Evolutionary conservation across 2,797 vertebrate species (phyloP), one percentile per base, ranked within the genome.

Genomic region (Hephaestus fuliginosus): DNA sequence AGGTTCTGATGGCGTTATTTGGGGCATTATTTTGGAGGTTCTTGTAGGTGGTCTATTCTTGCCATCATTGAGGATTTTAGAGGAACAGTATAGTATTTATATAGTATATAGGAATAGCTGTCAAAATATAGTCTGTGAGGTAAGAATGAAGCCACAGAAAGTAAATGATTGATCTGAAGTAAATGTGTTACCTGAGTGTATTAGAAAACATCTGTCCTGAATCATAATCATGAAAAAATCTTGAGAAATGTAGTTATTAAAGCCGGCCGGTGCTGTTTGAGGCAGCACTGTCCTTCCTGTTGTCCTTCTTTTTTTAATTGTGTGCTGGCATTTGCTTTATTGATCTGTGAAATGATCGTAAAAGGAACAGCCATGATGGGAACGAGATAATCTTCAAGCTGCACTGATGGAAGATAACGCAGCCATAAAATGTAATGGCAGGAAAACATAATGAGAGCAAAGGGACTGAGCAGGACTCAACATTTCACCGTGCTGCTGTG

Each of bases 401-500:
- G 68, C 70, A 30, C 44, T n/a, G 56, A 74, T 41, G 78, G 78
- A 51, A 73, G 78, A 84, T 79, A 73, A 79, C 25, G 13, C 30
- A 4, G 82, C 82, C 51, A 58, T 84, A 77, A 84, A 87, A 55
- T 17, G 33, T 75, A 44, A 81, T 58, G 44, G 57, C 51, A 69
- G 78, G 62, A 20, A 28, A 39, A 68, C 72, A 22, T 22, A 48
- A 58, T 10, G 55, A 60, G 76, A 70, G 11, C 77, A 80, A 82
- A 77, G 74, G 65, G 46, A n/a, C 43, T 0, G 10, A 56, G 48
- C 41, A 43, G 60, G 49, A 72, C 69, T 33, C 18, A 10, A 20
- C 33, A 36, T 36, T 22, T 30, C 6, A 46, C 28, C 7, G 25
- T 25, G 25, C 46, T 46, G 28, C 28, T 33, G 22, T 55, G 22